Evolutionary conservation across 2,113 vertebrate species (phyloP).

Genomic region (Hiodon alosoides): DNA sequence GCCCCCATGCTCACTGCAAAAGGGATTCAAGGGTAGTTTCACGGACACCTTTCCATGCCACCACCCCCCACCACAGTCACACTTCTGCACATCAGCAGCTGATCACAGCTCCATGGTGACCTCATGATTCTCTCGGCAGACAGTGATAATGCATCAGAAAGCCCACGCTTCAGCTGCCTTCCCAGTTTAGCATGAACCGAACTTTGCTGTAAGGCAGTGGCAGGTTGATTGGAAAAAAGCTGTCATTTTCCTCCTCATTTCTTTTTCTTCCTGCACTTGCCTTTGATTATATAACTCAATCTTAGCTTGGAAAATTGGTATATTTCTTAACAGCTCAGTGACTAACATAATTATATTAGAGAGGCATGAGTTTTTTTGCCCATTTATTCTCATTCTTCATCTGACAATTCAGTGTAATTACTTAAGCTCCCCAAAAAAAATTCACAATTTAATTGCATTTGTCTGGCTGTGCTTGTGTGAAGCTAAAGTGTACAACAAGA

Average conservation of each 20-base stretch:
- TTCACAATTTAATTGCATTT: slow-evolving; percentile 1
- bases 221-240: neutral
- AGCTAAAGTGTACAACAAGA: neutral
- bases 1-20: neutral
- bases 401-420: slow-evolving; percentile 2
- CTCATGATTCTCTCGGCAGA: neutral
- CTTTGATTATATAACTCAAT: neutral
- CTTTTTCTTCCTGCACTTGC: neutral
- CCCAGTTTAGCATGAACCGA: neutral
- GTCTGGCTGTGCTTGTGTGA: neutral
- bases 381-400: slow-evolving; percentile 14
- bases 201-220: neutral
- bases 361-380: slow-evolving; percentile 1
- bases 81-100: slow-evolving; percentile 24
- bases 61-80: slow-evolving; percentile 1
- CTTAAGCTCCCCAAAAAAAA: neutral
- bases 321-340: neutral
- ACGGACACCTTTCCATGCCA: neutral
- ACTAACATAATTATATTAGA: slow-evolving; percentile 8
- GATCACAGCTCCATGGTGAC: slow-evolving; percentile 34
- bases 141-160: neutral
- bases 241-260: neutral
- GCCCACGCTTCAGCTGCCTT: neutral
- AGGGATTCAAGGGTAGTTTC: neutral
- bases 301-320: neutral